Percentiles rank a stretch among this genome's conserved stretches.
phyloP scores from a whole-genome alignment of 1,140 invertebrate genomes.

The Lepidurus arcticus region DNA sequence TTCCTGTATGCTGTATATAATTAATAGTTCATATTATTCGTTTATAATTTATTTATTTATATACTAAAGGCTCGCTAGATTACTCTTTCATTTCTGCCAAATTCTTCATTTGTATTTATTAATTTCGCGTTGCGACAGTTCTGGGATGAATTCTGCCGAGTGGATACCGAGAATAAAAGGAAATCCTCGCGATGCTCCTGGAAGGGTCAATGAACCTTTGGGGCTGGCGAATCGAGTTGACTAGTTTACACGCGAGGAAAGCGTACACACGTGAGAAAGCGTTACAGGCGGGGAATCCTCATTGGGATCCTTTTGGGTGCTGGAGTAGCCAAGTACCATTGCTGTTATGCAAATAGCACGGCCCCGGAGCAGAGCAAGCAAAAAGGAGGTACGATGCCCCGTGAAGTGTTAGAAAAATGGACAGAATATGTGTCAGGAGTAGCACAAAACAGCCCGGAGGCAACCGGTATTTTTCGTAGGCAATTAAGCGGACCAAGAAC shows the following conservation, averaged over 20 bases:
- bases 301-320: not conserved
- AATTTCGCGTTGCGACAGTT: not conserved
- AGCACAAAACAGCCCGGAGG: not conserved
- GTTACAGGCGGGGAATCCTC: conserved; percentile 10
- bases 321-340: not conserved
- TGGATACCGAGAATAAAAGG: not conserved
- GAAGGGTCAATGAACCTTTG: not conserved
- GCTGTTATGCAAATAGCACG: not conserved
- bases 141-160: not conserved
- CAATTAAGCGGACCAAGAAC: too few species aligned
- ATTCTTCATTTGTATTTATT: not conserved
- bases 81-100: not conserved
- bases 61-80: not conserved
- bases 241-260: too few species aligned
- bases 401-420: not conserved
- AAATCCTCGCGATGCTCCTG: not conserved
- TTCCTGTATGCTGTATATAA: not conserved
- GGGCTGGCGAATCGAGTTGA: not conserved
- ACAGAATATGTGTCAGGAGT: not conserved
- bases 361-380: too few species aligned
- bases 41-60: not conserved
- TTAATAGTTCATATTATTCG: not conserved
- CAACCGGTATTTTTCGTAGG: too few species aligned
- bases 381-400: too few species aligned
- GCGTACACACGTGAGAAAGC: not conserved